These are phyloP conservation scores for Halcyon malimbica DNA, from an alignment of 2,113 vertebrate species.

Conservation along the genomic window DNA sequence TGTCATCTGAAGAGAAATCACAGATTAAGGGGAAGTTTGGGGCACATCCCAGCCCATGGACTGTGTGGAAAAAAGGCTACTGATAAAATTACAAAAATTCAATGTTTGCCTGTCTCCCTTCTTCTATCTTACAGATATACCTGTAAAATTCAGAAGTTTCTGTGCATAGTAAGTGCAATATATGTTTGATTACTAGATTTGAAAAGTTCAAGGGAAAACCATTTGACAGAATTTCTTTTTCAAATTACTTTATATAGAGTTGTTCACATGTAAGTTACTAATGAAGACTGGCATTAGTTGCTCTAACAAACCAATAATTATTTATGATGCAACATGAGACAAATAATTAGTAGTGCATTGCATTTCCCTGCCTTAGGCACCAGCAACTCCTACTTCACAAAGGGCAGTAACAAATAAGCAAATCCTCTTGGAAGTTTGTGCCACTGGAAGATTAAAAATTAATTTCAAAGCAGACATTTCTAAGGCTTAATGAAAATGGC, in stretches of 20 bases:
- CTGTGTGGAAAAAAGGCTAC: not conserved
- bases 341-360: not conserved
- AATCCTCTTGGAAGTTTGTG: not conserved
- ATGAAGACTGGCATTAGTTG: not conserved
- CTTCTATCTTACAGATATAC: not conserved
- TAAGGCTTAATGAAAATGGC: slow-evolving; percentile 24
- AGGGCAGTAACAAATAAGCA: not conserved
- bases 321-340: not conserved
- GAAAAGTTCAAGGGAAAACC: not conserved
- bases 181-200: not conserved
- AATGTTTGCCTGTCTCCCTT: not conserved
- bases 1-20: not conserved
- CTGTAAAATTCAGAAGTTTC: not conserved
- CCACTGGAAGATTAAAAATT: slow-evolving; percentile 10
- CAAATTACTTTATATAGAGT: not conserved
- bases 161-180: not conserved
- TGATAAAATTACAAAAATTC: not conserved
- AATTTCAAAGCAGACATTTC: slow-evolving; percentile 18
- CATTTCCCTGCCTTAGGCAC: not conserved
- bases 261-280: not conserved
- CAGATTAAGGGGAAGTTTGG: not conserved
- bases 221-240: not conserved
- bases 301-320: not conserved
- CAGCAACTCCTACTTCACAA: not conserved
- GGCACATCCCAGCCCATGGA: not conserved